These are phyloP conservation scores for Phaethon lepturus DNA, from an alignment of 2,113 vertebrate genomes.

Conservation along the genomic window DNA sequence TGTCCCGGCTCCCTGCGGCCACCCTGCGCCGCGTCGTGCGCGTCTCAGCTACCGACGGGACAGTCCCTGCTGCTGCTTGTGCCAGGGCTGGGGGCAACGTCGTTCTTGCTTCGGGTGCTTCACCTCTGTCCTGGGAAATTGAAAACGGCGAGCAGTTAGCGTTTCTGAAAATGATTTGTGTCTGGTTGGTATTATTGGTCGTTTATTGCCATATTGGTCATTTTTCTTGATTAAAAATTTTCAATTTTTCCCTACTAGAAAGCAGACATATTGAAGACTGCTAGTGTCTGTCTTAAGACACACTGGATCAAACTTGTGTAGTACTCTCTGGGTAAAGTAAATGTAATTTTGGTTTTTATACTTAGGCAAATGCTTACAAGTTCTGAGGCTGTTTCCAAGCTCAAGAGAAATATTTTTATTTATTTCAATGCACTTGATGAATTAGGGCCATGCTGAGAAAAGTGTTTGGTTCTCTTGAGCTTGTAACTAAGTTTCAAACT, in stretches of 20 bases:
- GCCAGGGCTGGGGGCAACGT: fast-evolving
- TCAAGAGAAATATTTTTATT: not conserved
- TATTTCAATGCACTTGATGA: not conserved
- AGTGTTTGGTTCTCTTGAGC: not conserved
- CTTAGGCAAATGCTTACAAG: not conserved
- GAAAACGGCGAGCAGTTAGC: not conserved
- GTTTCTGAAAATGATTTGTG: not conserved
- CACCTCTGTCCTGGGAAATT: not conserved
- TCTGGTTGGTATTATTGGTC: not conserved
- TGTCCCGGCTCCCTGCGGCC: not conserved
- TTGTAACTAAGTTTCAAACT: not conserved
- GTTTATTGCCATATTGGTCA: not conserved
- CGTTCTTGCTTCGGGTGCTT: not conserved
- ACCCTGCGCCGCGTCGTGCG: fast-evolving
- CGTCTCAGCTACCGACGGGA: fast-evolving
- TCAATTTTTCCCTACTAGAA: not conserved
- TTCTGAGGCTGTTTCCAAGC: not conserved
- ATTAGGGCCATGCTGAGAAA: not conserved
- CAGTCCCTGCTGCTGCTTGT: not conserved
- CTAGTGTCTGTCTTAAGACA: not conserved
- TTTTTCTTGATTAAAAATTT: not conserved
- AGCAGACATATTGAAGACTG: not conserved
- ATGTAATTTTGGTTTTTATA: not conserved
- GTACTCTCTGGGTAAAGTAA: not conserved
- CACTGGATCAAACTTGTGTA: not conserved